Conservation (phyloP, 2,113 vertebrate genomes). For the Dromiciops gliroides region DNA sequence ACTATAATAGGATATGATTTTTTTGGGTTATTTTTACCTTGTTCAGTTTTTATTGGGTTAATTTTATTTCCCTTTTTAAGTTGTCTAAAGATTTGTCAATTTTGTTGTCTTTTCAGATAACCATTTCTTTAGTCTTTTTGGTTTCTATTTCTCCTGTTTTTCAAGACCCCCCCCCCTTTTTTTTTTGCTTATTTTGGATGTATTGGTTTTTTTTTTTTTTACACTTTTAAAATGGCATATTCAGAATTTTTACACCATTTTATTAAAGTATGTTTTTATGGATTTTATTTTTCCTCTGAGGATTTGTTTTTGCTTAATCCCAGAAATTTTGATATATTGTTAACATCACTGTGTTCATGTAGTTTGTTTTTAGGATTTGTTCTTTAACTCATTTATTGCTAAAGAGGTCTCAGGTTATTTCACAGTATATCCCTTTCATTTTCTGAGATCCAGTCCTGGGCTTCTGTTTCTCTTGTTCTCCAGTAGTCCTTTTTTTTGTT, state of each 20-base stretch:
- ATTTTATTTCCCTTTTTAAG: not conserved
- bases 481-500: too few species aligned
- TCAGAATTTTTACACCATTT: not conserved
- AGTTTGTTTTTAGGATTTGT: too few species aligned
- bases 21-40: not conserved
- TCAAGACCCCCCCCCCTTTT: not conserved
- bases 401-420: too few species aligned
- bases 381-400: too few species aligned
- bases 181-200: not conserved
- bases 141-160: not conserved
- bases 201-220: not conserved
- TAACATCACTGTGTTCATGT: too few species aligned
- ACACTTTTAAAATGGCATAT: not conserved
- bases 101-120: not conserved
- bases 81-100: not conserved
- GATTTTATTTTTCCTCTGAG: not conserved
- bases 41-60: not conserved
- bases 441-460: too few species aligned
- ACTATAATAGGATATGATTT: not conserved
- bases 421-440: too few species aligned
- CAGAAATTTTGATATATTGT: too few species aligned
- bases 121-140: not conserved
- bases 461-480: too few species aligned
- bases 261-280: not conserved
- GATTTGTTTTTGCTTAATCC: not conserved